Evolutionary conservation across 2,888 invertebrate species (phyloP), one percentile per base, ranked within the genome.

Genomic region (Acanthosepion esculentum): DNA sequence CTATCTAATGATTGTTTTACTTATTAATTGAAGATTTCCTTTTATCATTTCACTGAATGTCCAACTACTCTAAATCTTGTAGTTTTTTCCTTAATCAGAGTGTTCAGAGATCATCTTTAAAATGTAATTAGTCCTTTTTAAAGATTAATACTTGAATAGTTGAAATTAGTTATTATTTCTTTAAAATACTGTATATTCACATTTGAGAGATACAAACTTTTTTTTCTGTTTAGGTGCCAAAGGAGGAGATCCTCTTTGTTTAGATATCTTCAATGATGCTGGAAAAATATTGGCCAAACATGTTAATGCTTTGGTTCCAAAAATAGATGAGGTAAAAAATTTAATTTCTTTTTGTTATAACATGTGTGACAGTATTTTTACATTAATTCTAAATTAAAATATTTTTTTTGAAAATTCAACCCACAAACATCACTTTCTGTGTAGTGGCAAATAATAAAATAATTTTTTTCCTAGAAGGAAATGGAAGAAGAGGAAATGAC

Each of bases 161-260:
- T 26, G 0, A 26, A 23, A 64, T 94, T 33, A 55, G 10, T 15
- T 50, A 92, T 94, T 20, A 78, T 95, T 26, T 64, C 41, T 48
- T 78, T 20, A 41, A 23, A 15, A 20, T 64, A 20, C 18, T 59
- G 6, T 59, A 26, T 94, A n/a, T 4, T 59, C 33, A n/a, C 18
- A 7, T 94, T 53, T 15, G n/a, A 92, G 33, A 33, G 20, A 91
- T 29, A 78, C 29, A 91, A 50, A 93, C 4, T 78, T 55, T 12
- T 95, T 93, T 50, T 93, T 91, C 12, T 94, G 78, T 95, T 29
- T 94, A 96, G 96, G 95, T 50, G 96, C 96, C 23, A 95, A 95
- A 94, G 97, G 98, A 93, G 98, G 98, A 0, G 99, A 99, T 97
- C 97, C 98, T 1, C 98, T 99, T 4, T 98, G 98, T 95, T 97